phyloP scores from a whole-genome alignment of 2,888 invertebrate genomes.

The Chymomyza fuscimana region DNA sequence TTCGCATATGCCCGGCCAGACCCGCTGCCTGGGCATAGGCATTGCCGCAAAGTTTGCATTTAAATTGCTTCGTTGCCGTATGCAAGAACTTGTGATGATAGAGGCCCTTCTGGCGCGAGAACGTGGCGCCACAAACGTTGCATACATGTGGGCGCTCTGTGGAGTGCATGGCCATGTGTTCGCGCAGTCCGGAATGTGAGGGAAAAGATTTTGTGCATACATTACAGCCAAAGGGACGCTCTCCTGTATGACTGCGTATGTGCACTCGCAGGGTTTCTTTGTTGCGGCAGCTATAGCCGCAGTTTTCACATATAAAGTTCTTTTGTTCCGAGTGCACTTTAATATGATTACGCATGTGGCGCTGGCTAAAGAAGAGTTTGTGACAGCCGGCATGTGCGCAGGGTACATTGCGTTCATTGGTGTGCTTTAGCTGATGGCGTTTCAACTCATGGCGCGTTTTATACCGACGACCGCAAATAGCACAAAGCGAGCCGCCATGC shows the following conservation, averaged over 20 bases:
- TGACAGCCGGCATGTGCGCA: slow-evolving; percentile 68
- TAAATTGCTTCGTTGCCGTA: slow-evolving; percentile 70
- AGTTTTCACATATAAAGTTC: slow-evolving; percentile 72
- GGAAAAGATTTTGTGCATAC: slow-evolving; percentile 69
- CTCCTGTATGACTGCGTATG: slow-evolving; percentile 71
- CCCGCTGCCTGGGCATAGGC: slow-evolving; percentile 77
- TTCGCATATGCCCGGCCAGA: slow-evolving; percentile 76
- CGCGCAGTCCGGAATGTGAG: slow-evolving; percentile 64
- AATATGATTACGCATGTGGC: slow-evolving; percentile 64
- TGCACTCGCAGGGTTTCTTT: slow-evolving; percentile 71
- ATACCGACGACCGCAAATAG: slow-evolving; percentile 59
- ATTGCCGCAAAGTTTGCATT: slow-evolving; percentile 73
- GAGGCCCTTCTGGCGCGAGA: slow-evolving; percentile 71
- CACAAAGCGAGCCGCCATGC: slow-evolving; percentile 62
- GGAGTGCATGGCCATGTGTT: slow-evolving; percentile 75
- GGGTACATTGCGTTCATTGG: slow-evolving; percentile 58
- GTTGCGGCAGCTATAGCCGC: slow-evolving; percentile 70
- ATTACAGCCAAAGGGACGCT: slow-evolving; percentile 69
- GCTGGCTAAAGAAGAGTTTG: slow-evolving; percentile 64
- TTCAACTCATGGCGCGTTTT: slow-evolving; percentile 67
- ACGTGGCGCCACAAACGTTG: slow-evolving; percentile 66
- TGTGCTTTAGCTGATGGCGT: slow-evolving; percentile 65
- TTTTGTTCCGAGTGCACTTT: slow-evolving; percentile 67
- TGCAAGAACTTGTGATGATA: slow-evolving; percentile 74
- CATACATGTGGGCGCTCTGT: slow-evolving; percentile 70